Evolutionary conservation across 2,113 vertebrate genomes (phyloP).

Genomic region (Geothlypis trichas): DNA sequence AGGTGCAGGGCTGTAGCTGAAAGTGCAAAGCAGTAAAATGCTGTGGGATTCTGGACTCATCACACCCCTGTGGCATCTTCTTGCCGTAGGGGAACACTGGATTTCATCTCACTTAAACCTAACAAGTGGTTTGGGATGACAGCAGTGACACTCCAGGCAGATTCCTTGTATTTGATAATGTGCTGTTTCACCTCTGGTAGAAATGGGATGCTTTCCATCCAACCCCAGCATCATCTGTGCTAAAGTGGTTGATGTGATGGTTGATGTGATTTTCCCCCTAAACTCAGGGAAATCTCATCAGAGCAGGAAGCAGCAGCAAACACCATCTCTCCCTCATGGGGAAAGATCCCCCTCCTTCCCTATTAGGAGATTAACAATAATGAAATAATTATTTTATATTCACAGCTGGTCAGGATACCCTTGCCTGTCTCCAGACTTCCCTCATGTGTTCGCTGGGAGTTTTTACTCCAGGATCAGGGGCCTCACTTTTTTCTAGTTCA

Average conservation of each 20-base stretch:
- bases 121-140: fast-evolving
- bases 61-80: background rate
- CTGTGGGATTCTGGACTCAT: background rate
- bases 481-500: background rate
- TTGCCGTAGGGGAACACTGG: fast-evolving
- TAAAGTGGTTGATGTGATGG: background rate
- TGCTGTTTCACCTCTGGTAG: background rate
- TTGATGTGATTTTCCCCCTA: background rate
- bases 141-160: fast-evolving
- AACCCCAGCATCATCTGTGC: background rate
- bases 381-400: background rate
- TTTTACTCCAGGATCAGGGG: background rate
- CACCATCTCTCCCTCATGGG: fast-evolving
- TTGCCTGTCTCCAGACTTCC: background rate
- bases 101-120: background rate
- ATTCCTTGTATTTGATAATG: background rate
- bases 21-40: background rate
- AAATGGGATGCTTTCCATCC: background rate
- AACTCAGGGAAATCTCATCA: background rate
- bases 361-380: background rate
- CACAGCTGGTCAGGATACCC: background rate
- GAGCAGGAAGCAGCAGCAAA: background rate
- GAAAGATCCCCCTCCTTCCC: background rate
- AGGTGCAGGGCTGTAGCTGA: background rate
- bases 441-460: background rate